phyloP scores from a whole-genome alignment of 1,140 invertebrate genomes.

The Camponotus vicinus region DNA sequence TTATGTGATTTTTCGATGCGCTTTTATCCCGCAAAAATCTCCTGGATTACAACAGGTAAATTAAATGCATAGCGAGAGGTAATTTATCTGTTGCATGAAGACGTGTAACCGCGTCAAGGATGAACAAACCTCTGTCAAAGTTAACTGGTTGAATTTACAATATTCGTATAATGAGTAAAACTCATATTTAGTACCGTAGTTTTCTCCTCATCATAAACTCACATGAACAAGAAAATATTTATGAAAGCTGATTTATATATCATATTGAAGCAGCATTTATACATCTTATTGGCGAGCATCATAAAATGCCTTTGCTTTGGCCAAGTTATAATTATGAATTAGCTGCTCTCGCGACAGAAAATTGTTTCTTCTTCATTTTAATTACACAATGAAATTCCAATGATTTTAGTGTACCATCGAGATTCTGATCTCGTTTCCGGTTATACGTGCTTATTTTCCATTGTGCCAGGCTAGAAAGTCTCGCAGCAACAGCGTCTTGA shows the following conservation, averaged over 20 bases:
- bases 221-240: neutral
- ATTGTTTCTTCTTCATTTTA: neutral
- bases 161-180: neutral
- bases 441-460: neutral
- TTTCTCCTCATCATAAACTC: too few relatives aligned
- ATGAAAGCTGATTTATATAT: neutral
- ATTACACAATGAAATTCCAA: neutral
- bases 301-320: too few relatives aligned
- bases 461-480: neutral
- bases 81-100: neutral
- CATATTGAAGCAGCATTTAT: neutral
- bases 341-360: neutral
- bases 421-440: neutral
- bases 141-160: neutral
- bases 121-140: neutral
- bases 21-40: neutral
- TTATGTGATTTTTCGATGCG: neutral
- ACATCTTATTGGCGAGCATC: neutral
- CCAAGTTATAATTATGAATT: neutral
- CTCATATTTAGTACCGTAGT: neutral
- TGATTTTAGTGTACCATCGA: neutral
- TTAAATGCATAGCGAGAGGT: neutral
- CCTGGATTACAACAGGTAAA: neutral
- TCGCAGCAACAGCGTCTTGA: neutral
- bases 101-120: neutral